Percentiles rank a stretch among this genome's conserved stretches.
Conservation (phyloP, 2,888 invertebrate genomes). For the Cheilosia variabilis region DNA sequence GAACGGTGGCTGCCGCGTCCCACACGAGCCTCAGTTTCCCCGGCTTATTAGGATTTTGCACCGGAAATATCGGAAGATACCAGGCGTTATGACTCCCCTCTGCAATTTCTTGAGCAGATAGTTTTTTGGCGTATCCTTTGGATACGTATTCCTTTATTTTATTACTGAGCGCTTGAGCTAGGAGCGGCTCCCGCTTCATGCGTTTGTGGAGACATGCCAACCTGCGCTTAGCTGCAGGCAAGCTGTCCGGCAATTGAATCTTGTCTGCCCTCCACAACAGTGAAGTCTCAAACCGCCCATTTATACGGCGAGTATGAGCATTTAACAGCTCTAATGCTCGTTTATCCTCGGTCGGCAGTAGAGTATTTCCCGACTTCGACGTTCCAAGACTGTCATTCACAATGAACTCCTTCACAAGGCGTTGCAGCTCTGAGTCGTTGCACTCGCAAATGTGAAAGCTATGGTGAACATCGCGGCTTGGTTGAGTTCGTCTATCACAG, state of each 20-base stretch:
- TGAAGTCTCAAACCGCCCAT: neutral
- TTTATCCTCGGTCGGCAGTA: no score
- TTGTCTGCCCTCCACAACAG: slow-evolving; percentile 10
- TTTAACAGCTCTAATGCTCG: no score
- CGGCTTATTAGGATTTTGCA: no score
- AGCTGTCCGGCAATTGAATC: no score
- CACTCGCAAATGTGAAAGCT: no score
- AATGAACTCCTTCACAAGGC: no score
- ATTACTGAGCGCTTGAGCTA: neutral
- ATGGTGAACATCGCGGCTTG: no score
- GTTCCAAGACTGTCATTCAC: neutral
- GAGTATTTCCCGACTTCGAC: no score
- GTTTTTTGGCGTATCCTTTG: no score
- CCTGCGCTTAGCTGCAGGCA: neutral
- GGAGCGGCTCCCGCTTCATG: neutral
- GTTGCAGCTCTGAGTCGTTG: no score
- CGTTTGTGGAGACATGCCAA: neutral
- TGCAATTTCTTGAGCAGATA: no score
- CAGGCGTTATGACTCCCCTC: neutral
- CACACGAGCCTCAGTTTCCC: neutral
- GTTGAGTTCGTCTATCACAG: neutral
- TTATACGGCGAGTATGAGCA: neutral
- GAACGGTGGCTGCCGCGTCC: slow-evolving; percentile 3
- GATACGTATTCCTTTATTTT: slow-evolving; percentile 15
- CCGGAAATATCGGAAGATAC: neutral